These are phyloP conservation scores for Neomorphus geoffroyi DNA, from an alignment of 2,797 vertebrate genomes.

Conservation along the genomic window DNA sequence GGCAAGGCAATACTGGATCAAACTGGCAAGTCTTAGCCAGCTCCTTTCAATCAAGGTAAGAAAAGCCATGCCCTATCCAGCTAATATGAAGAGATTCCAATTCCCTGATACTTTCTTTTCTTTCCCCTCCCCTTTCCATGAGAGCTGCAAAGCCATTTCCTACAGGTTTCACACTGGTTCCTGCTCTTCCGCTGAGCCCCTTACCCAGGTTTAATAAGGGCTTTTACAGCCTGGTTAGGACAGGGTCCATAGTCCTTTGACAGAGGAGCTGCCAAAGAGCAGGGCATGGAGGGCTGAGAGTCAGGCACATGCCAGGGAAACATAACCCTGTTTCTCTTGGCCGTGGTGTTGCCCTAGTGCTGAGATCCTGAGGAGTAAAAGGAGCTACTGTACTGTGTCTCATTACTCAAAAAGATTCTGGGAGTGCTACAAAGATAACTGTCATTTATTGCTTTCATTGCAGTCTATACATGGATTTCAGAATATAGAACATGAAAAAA, in stretches of 20 bases:
- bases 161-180: neutral
- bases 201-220: neutral
- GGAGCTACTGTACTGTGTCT: neutral
- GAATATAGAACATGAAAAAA: neutral
- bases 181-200: neutral
- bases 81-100: neutral
- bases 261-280: neutral
- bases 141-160: neutral
- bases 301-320: rapidly evolving
- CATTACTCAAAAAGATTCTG: neutral
- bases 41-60: neutral
- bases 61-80: neutral
- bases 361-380: neutral
- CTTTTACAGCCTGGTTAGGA: rapidly evolving
- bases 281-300: neutral
- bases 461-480: neutral
- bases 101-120: neutral
- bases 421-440: neutral
- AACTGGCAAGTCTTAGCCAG: neutral
- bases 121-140: neutral
- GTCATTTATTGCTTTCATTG: neutral
- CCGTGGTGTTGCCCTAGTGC: neutral
- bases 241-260: neutral
- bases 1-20: neutral
- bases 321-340: no score